A percentile compares a stretch with the other conserved stretches of the same genome.
Evolutionary conservation across 1,140 invertebrate genomes (phyloP).

Genomic region (Atta cephalotes): DNA sequence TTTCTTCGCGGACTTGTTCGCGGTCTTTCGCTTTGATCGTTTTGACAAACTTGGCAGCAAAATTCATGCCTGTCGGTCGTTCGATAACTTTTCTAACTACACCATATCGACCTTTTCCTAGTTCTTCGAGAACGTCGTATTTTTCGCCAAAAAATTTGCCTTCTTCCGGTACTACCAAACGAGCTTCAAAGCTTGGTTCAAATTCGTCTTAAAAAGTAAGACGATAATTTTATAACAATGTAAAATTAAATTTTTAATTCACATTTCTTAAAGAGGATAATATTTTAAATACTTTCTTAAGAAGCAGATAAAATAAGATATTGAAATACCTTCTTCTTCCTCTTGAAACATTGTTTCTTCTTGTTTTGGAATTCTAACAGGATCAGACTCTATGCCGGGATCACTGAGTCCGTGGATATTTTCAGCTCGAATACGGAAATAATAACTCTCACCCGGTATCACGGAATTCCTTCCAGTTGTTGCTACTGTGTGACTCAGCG

Average conservation of each 20-base stretch:
- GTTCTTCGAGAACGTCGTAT: slow-evolving; percentile 90
- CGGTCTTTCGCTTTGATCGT: slow-evolving; percentile 93
- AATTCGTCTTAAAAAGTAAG: slow-evolving; percentile 57
- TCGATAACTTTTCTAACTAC: slow-evolving; percentile 92
- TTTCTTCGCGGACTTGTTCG: slow-evolving; percentile 95
- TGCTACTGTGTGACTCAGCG: slow-evolving; percentile 88
- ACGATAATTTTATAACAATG: neutral
- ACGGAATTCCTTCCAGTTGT: slow-evolving; percentile 79
- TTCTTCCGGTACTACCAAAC: slow-evolving; percentile 85
- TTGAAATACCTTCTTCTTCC: slow-evolving; percentile 72
- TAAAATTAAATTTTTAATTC: slow-evolving; percentile 5
- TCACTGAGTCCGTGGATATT: slow-evolving; percentile 93
- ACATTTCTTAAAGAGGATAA: neutral
- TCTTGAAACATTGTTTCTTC: slow-evolving; percentile 74
- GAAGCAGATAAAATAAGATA: neutral
- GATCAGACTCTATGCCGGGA: slow-evolving; percentile 88
- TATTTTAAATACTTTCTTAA: neutral
- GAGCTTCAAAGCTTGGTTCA: slow-evolving; percentile 76
- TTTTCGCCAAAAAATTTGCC: slow-evolving; percentile 87
- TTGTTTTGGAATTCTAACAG: slow-evolving; percentile 83
- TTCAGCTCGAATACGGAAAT: slow-evolving; percentile 92
- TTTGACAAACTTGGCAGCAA: slow-evolving; percentile 97
- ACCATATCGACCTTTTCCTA: slow-evolving; percentile 94
- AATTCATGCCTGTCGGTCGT: slow-evolving; percentile 89
- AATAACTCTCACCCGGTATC: slow-evolving; percentile 87